Evolutionary conservation across 2,797 vertebrate genomes (phyloP), one percentile per base, ranked within the genome.

Genomic region (Oryzias dopingdopingensis): DNA sequence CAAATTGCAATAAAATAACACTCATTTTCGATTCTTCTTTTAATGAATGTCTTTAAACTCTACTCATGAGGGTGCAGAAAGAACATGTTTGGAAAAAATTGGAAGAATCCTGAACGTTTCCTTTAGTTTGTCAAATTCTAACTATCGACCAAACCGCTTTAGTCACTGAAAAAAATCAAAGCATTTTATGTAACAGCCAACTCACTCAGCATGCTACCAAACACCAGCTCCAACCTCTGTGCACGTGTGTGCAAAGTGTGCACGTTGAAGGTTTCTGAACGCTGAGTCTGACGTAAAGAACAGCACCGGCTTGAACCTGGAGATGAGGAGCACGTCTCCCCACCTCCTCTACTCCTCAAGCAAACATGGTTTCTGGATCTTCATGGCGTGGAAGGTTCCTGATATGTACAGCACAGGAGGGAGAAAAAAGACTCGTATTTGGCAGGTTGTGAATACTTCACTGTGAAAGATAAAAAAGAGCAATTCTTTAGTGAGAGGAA

Each of bases 391-490:
- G 79, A 82, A 81, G 82, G 89, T 88, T 88, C 82, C 76, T 85
- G 92, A 92, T 92, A 91, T 92, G 78, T 85, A 85, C 81, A 85
- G 91, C 90, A 78, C 73, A 86, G 80, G 86, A 88, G 86, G 86
- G 85, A 73, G 75, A 79, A 77, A 74, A 79, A 74, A 79, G 65
- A 69, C 81, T 80, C 88, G 75, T 80, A 87, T 90, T 91, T 90
- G 91, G 89, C 89, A 89, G 88, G 77, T 70, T 85, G 84, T 86
- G 82, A 84, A 72, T 77, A 67, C 72, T 77, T 85, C 74, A 83
- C 54, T 32, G 59, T 80, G 81, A 83, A 77, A 55, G 50, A 29
- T 54, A 67, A 49, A 65, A 20, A 48, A 68, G 54, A 23, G 52
- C 54, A 57, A 62, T 72, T 77, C 77, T 82, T 66, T 32, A 59